Evolutionary conservation across 2,888 invertebrate genomes (phyloP).

Genomic region (Andrena bucephala): DNA sequence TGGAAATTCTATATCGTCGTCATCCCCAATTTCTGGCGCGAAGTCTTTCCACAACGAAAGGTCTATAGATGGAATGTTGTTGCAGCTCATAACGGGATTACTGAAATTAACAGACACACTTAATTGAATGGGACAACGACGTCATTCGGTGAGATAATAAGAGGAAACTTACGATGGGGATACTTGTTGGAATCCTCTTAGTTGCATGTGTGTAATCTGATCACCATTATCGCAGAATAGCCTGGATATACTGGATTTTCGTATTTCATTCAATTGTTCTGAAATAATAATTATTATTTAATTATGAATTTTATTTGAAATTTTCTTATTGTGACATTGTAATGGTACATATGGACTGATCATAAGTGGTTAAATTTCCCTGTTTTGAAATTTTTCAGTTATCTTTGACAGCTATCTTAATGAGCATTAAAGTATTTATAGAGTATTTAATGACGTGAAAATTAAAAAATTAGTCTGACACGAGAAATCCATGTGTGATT

Average conservation of each 20-base stretch:
- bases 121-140: background rate
- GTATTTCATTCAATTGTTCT: slow-evolving; percentile 91
- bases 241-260: slow-evolving; percentile 91
- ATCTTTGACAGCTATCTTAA: no score
- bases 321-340: no score
- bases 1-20: slow-evolving; percentile 68
- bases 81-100: slow-evolving; percentile 89
- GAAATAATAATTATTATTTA: slow-evolving; percentile 46
- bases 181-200: slow-evolving; percentile 87
- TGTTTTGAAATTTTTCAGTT: no score
- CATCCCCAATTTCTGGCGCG: slow-evolving; percentile 2
- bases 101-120: slow-evolving; percentile 83
- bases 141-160: background rate
- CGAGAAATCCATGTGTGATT: no score
- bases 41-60: slow-evolving; percentile 87
- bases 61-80: slow-evolving; percentile 88
- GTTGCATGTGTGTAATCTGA: slow-evolving; percentile 78
- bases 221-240: slow-evolving; percentile 93
- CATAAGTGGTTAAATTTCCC: no score
- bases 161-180: slow-evolving; percentile 86
- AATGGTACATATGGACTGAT: no score
- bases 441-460: no score
- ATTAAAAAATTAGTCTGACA: no score
- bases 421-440: no score
- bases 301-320: background rate